Evolutionary conservation across 2,888 invertebrate species (phyloP), one percentile per base, ranked within the genome.

Genomic region (Lasioglossum malachurum): DNA sequence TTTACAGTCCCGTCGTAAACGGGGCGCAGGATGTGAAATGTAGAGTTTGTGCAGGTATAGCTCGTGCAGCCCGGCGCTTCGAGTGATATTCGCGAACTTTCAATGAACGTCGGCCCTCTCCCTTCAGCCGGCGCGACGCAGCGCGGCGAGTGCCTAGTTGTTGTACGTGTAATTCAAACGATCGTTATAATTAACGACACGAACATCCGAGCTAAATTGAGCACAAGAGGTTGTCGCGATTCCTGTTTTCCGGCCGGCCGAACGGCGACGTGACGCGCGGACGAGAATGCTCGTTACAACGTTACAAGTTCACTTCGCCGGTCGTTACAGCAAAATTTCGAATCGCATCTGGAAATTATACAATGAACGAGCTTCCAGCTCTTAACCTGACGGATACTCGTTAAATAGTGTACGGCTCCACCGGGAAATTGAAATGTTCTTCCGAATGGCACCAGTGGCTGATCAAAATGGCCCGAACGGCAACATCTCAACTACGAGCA

Each of bases 141-240:
- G 31, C 31, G 46, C 16, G 31, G 7, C 72, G 49, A 64, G 23
- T 41, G 27, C 53, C 76, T 35, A 76, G 46, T 53, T 77, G 67
- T 82, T 14, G 49, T 72, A 49, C 53, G 71, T 80, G 79, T 60
- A 87, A 86, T 83, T 87, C 80, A 44, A 80, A 84, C 83, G 87
- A 84, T 84, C 81, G 78, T 88, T 69, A 75, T 67, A 82, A 87
- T 87, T 87, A 87, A 88, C 80, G 82, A 87, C 53, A n/a, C 53
- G 76, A 72, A 83, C 69, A 67, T 75, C 71, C 78, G 38, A 57
- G 38, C 23, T n/a, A 41, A 73, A 53, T 31, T 44, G 75, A 31
- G 57, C 57, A 69, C 74, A 49, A 78, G 64, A 38, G 71, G 64
- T 57, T 53, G 64, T 73, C 75, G 35, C 44, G 19, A 69, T 83